Base-by-base conservation (phyloP, 1,140 invertebrate species). In the Acromyrmex heyeri region DNA sequence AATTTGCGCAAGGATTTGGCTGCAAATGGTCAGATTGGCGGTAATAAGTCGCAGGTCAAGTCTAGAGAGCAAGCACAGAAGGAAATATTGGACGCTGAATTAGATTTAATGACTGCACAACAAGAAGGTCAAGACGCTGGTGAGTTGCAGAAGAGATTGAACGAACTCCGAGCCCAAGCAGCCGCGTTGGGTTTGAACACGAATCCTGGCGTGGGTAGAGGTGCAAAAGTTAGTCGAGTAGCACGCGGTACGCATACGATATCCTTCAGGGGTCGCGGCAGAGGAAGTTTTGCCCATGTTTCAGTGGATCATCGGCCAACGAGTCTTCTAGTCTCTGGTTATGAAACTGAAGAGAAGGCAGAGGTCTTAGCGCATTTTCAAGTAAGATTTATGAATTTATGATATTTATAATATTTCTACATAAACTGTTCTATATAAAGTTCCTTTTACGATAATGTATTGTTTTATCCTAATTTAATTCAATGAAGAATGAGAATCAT, bases 71-170 rank as follows among this genome's bases (percentile, higher is more conserved):
- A 98, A 94, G 96, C 97, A 0, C 97, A 98, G 93, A 97, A 97
- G 92, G 98, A 98, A 92, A 97, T 99, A 61, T 94, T 99, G 21
- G 98, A 99, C 92, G 97, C 97, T 0, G 98, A 99, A 94, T 94
- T 99, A 88, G 98, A 99, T 94, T 95, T 98, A 77, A 98, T 98
- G 92, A 97, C 97, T 2, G 97, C 97, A 86, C 97, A 98, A 91
- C 97, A 98, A 92, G 97, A 97, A 91, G 97, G 97, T 0, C 97
- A 97, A 87, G 97, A 98, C 88, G 97, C 97, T 1, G 96, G 96
- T 0, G 97, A 97, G 86, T 92, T 98, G 53, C 96, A 97, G 78
- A 97, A 97, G 90, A 97, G 91, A 88, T 96, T 98, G 16, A 95
- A 95, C 2, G 97, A 98, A 87, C 94, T 98, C n/a, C 96, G 96